Evolutionary conservation across 2,888 invertebrate species (phyloP).

Genomic region (Drosophila recens): DNA sequence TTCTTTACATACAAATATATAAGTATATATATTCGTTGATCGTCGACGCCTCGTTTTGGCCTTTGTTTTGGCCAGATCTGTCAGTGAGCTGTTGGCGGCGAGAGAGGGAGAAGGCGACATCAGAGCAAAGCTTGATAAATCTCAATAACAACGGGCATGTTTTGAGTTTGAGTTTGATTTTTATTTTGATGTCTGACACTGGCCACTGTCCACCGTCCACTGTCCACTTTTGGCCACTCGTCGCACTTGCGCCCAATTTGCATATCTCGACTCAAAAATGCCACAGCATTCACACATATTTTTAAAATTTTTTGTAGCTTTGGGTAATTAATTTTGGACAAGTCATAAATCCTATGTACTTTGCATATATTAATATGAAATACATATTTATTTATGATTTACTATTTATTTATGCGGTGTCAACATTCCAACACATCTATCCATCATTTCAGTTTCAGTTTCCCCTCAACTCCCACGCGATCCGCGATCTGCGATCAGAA

Average conservation of each 20-base stretch:
- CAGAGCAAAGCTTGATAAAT: slow-evolving; percentile 56
- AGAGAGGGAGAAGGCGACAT: background rate
- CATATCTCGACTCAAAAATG: slow-evolving; percentile 55
- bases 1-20: background rate
- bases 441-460: slow-evolving; percentile 38
- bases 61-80: slow-evolving; percentile 68
- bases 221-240: slow-evolving; percentile 36
- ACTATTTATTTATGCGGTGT: slow-evolving; percentile 52
- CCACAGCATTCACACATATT: slow-evolving; percentile 44
- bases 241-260: slow-evolving; percentile 61
- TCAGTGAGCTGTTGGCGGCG: slow-evolving; percentile 20
- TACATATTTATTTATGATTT: slow-evolving; percentile 72
- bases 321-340: slow-evolving; percentile 75
- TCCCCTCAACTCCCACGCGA: slow-evolving; percentile 36
- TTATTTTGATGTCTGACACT: slow-evolving; percentile 37
- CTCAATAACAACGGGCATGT: slow-evolving; percentile 55
- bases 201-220: background rate
- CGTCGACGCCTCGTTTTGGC: slow-evolving; percentile 54
- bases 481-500: slow-evolving; percentile 23
- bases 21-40: slow-evolving; percentile 5
- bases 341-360: slow-evolving; percentile 73
- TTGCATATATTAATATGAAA: slow-evolving; percentile 75
- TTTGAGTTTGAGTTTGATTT: slow-evolving; percentile 17
- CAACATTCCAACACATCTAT: slow-evolving; percentile 62
- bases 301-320: slow-evolving; percentile 24